A percentile compares a stretch with the other conserved stretches of the same genome.
Conservation (phyloP, 2,888 invertebrate species). For the Drosophila setosimentum region DNA sequence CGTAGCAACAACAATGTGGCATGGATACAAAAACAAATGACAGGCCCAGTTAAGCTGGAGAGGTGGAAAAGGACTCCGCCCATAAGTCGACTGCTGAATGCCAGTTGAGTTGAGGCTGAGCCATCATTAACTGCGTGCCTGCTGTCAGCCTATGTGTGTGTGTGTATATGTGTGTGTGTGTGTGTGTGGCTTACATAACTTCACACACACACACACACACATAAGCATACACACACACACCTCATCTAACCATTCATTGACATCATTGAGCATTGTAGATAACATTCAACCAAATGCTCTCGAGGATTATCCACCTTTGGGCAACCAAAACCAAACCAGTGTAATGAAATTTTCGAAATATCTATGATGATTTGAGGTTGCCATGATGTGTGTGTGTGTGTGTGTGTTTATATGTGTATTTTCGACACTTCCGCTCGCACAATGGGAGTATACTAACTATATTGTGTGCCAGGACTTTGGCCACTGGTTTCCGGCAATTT, state of each 20-base stretch:
- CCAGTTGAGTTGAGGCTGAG: constrained; percentile 36
- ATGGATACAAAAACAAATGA: constrained; percentile 32
- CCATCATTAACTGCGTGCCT: constrained; percentile 73
- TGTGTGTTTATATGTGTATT: constrained; percentile 19
- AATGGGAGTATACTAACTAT: constrained; percentile 28
- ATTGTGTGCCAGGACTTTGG: constrained; percentile 38
- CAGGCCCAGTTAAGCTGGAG: constrained; percentile 17
- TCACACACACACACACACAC: constrained; percentile 22
- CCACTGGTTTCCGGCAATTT: constrained; percentile 60
- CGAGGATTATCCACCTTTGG: constrained; percentile 54
- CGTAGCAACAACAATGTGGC: constrained; percentile 27
- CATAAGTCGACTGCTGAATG: constrained; percentile 48
- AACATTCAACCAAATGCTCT: constrained; percentile 75
- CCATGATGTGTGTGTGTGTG: constrained; percentile 36
- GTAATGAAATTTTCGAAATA: constrained; percentile 81
- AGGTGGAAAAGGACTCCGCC: constrained; percentile 15
- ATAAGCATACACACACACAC: constrained; percentile 43
- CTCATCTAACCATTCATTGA: constrained; percentile 73
- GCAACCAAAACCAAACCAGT: constrained; percentile 29
- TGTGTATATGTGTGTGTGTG: constrained; percentile 21
- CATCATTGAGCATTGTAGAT: constrained; percentile 73
- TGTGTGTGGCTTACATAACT: constrained; percentile 42
- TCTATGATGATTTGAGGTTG: constrained; percentile 78
- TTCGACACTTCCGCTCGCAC: constrained; percentile 60
- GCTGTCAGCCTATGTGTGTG: constrained; percentile 4